phyloP scores from a whole-genome alignment of 2,797 vertebrate genomes.

The Lepilemur septentrionalis region DNA sequence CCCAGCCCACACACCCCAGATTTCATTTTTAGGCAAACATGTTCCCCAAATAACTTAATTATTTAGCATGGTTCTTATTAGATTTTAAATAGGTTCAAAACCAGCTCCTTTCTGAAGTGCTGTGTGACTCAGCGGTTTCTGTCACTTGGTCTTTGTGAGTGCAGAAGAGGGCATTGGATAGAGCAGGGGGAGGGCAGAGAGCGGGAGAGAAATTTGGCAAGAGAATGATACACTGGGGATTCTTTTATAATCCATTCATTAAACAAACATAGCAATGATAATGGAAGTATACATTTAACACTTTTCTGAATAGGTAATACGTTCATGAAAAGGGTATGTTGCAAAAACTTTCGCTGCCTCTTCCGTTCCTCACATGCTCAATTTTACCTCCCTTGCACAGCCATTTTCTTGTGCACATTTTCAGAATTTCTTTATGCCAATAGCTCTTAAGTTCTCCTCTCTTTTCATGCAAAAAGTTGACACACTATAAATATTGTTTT shows the following conservation, averaged over 20 bases:
- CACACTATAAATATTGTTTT: background rate
- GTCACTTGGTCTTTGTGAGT: background rate
- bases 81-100: slow-evolving; percentile 25
- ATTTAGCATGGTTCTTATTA: slow-evolving; percentile 13
- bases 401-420: background rate
- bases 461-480: background rate
- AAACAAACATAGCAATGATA: background rate
- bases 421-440: background rate
- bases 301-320: background rate
- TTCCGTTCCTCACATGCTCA: background rate
- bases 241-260: slow-evolving; percentile 11
- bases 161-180: background rate
- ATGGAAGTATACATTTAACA: background rate
- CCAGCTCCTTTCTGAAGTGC: background rate
- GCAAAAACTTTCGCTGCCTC: background rate
- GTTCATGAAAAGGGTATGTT: background rate
- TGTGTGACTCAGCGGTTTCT: background rate
- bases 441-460: background rate
- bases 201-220: background rate
- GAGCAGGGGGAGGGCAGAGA: background rate
- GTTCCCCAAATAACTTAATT: background rate
- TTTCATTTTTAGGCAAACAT: slow-evolving; percentile 39
- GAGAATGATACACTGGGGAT: background rate
- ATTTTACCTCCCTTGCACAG: background rate
- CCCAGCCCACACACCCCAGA: background rate